Conservation (phyloP, 2,888 invertebrate genomes). For the Psococerastis gibbosa region DNA sequence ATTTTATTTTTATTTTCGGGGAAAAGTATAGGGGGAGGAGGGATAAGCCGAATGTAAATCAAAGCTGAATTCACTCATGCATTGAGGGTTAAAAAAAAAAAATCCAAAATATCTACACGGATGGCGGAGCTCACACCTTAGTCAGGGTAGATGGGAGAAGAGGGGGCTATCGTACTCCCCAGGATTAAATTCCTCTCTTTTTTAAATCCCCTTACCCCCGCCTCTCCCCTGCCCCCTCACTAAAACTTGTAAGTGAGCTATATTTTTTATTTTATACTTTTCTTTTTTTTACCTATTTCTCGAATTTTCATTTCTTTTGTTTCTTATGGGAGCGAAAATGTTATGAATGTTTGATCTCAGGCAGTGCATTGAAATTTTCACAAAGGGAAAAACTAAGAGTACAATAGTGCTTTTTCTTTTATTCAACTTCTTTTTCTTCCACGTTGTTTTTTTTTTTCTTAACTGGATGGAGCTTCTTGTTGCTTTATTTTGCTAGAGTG, state of each 20-base stretch:
- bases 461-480: conserved; percentile 8
- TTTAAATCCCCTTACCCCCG: neutral
- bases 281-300: conserved; percentile 10
- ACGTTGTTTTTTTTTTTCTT: conserved; percentile 11
- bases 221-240: neutral
- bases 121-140: neutral
- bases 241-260: conserved; percentile 11
- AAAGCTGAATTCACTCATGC: too few relatives aligned
- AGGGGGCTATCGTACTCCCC: neutral
- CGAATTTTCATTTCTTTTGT: conserved; percentile 14
- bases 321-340: conserved; percentile 14
- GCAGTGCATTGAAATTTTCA: conserved; percentile 16
- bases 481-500: too few relatives aligned
- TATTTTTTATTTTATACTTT: conserved; percentile 13
- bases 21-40: too few relatives aligned
- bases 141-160: neutral
- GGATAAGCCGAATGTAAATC: too few relatives aligned
- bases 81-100: too few relatives aligned
- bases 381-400: too few relatives aligned
- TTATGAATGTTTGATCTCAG: conserved; percentile 18
- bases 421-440: conserved; percentile 12
- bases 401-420: conserved; percentile 8
- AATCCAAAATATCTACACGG: too few relatives aligned
- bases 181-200: conserved; percentile 8
- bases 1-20: too few relatives aligned